These are phyloP conservation scores for Psix sp. DNA, from an alignment of 1,140 invertebrate species.

Conservation along the genomic window DNA sequence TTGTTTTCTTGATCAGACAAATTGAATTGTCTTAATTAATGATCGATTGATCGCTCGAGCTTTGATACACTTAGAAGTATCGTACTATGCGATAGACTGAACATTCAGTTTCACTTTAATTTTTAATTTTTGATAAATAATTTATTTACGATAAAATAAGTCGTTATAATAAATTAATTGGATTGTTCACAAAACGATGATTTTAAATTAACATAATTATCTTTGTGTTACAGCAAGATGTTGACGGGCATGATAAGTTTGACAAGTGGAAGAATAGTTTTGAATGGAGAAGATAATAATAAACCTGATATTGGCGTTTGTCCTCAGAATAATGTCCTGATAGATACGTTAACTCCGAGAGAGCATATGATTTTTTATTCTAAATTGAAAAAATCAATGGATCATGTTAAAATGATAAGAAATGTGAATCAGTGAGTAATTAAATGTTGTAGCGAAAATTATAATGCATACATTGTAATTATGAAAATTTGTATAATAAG, in stretches of 20 bases:
- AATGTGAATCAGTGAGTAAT: slow-evolving; percentile 77
- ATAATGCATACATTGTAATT: background rate
- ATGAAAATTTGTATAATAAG: background rate
- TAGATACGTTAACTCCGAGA: slow-evolving; percentile 85
- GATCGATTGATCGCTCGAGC: background rate
- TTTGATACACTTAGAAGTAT: background rate
- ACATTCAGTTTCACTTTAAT: too few relatives aligned
- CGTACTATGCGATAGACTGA: too few relatives aligned
- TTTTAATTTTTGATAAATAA: too few relatives aligned
- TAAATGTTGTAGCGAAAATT: background rate
- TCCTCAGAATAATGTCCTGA: slow-evolving; percentile 90
- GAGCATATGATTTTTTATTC: slow-evolving; percentile 91
- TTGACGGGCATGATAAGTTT: slow-evolving; percentile 82
- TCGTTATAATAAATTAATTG: too few relatives aligned
- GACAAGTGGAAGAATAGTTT: slow-evolving; percentile 78
- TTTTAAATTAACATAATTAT: slow-evolving; percentile 1
- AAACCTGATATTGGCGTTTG: slow-evolving; percentile 84
- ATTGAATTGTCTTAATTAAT: slow-evolving; percentile 9
- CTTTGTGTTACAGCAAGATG: slow-evolving; percentile 78
- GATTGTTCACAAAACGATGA: background rate
- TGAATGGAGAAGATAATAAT: slow-evolving; percentile 69
- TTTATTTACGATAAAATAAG: too few relatives aligned
- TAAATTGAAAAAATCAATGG: slow-evolving; percentile 81
- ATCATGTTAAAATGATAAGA: slow-evolving; percentile 64
- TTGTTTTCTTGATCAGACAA: slow-evolving; percentile 5